A percentile compares a stretch with the other conserved stretches of the same genome.
Conservation (phyloP, 2,113 vertebrate genomes). For the Gallinago paraguaiae region DNA sequence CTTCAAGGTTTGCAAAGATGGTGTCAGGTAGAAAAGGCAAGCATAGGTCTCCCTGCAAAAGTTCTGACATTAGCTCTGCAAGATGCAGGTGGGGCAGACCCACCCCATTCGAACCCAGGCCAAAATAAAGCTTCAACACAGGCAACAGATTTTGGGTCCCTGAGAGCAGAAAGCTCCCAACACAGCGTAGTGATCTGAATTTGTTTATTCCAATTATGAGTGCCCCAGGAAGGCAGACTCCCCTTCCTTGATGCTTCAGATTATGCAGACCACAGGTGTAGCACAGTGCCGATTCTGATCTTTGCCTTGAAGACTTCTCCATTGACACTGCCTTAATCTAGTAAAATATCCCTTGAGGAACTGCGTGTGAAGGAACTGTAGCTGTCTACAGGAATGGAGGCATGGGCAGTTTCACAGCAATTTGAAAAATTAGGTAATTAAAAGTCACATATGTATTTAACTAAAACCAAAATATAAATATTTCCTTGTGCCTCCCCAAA, state of each 20-base stretch:
- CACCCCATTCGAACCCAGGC: not conserved
- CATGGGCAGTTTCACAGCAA: not conserved
- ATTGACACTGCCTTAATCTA: not conserved
- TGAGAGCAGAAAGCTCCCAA: not conserved
- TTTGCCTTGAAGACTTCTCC: not conserved
- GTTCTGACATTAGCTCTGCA: not conserved
- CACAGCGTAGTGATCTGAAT: not conserved
- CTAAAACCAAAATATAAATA: not conserved
- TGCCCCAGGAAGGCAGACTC: not conserved
- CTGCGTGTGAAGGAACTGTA: not conserved
- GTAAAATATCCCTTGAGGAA: not conserved
- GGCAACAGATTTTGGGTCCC: not conserved
- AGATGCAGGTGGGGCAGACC: not conserved
- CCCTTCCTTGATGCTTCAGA: not conserved
- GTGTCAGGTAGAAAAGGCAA: not conserved
- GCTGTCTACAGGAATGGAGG: not conserved
- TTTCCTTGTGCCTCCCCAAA: not conserved
- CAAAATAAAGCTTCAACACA: not conserved
- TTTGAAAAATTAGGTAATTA: not conserved
- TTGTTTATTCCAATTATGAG: not conserved
- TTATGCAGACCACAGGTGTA: not conserved
- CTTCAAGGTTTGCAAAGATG: not conserved
- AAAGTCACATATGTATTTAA: not conserved
- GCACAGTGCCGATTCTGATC: not conserved
- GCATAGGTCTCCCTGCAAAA: not conserved